Evolutionary conservation across 2,797 vertebrate species (phyloP), one percentile per base, ranked within the genome.

Genomic region (Sebastiscus albofasciatus): DNA sequence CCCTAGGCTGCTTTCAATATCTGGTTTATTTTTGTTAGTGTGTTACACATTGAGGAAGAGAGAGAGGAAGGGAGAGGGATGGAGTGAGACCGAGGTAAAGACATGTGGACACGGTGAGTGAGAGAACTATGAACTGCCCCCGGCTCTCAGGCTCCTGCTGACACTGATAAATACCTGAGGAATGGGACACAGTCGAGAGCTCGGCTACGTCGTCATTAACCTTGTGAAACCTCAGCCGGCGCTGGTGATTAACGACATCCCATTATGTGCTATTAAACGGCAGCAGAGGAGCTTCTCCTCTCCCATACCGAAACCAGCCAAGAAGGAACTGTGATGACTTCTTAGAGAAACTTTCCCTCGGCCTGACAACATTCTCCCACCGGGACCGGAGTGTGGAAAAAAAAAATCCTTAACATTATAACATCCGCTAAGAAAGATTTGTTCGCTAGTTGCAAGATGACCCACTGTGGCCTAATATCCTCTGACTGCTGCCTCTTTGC

Each of bases 111-210:
- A 68, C 4, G 20, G 11, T 11, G 39, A 69, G 52, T 33, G 29
- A 42, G 31, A 69, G 26, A 78, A 67, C 67, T 24, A 26, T 74
- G 83, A 83, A 84, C 59, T 49, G 13, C 29, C 27, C 67, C 36
- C 3, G 46, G 76, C 67, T 73, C 81, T 16, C 79, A 62, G 67
- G 81, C 59, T 79, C 81, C 61, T 16, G 81, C 85, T 86, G 92
- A 94, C 90, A 83, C 90, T 85, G 89, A 94, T 85, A 90, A 93
- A 94, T 92, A 92, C 90, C 91, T 84, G 82, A 91, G 86, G 87
- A 94, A 75, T 31, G 73, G 87, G 88, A 88, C 84, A 64, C 85
- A 84, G 82, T 82, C 3, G 82, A 93, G 91, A 92, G 84, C 87
- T 79, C 36, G 67, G 76, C 87, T 74, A 72, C 62, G 27, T 79